Conservation (phyloP, 2,797 vertebrate species). For the Trichosurus vulpecula region DNA sequence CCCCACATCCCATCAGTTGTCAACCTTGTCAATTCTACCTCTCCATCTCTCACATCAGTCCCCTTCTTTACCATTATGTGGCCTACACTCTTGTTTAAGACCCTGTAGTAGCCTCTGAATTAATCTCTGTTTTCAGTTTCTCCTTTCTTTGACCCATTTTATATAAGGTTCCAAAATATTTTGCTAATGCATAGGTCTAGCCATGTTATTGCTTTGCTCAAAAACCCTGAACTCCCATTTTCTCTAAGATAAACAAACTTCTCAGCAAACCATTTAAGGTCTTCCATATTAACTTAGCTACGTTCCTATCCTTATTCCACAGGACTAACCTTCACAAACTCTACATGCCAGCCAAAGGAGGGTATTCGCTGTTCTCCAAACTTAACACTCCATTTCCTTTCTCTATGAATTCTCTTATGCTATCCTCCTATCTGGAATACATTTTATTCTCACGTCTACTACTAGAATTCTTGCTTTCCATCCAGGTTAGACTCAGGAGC, state of each 20-base stretch:
- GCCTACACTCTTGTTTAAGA: background rate
- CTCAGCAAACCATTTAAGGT: background rate
- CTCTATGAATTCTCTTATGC: background rate
- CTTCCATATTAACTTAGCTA: background rate
- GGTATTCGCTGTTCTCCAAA: background rate
- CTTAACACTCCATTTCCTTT: background rate
- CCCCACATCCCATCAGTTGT: background rate
- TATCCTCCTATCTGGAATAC: background rate
- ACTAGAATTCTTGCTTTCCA: background rate
- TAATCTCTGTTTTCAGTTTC: no score
- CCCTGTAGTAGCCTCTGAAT: no score
- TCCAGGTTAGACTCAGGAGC: background rate
- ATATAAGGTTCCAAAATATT: no score
- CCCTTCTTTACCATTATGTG: background rate
- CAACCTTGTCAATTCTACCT: background rate
- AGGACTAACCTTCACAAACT: background rate
- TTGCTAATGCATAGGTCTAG: no score
- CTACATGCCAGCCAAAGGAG: background rate
- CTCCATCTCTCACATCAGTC: background rate
- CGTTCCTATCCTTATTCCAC: background rate
- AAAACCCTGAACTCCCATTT: background rate
- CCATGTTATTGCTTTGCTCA: no score
- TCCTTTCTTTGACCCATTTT: no score
- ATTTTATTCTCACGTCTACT: background rate
- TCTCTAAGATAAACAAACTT: background rate